Conservation (phyloP, 2,888 invertebrate species). For the Ophonus ardosiacus region DNA sequence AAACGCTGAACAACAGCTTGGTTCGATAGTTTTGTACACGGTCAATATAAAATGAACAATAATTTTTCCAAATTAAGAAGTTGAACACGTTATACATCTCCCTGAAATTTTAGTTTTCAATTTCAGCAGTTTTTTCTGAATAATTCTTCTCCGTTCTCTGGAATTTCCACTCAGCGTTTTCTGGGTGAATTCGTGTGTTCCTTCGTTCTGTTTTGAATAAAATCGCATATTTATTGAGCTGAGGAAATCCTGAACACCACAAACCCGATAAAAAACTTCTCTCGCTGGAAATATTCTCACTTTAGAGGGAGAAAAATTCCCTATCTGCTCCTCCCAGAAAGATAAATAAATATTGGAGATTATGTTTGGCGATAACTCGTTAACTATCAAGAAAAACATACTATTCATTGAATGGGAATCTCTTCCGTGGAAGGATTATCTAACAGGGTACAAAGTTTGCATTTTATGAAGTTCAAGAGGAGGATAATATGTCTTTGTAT, state of each 20-base stretch:
- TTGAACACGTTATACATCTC: too few species aligned
- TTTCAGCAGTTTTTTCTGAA: not conserved
- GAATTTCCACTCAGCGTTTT: conserved; percentile 11
- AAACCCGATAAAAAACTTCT: not conserved
- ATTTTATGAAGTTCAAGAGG: not conserved
- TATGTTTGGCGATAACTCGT: not conserved
- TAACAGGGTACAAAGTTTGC: not conserved
- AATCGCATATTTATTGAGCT: conserved; percentile 56
- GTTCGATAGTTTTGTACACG: too few species aligned
- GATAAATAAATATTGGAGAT: not conserved
- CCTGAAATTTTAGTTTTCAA: too few species aligned
- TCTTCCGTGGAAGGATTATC: not conserved
- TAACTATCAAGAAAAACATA: not conserved
- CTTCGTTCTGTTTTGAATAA: conserved; percentile 51
- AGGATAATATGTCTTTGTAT: not conserved
- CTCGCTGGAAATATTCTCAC: not conserved
- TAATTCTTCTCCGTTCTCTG: not conserved
- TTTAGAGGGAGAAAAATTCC: conserved; percentile 2
- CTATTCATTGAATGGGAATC: not conserved
- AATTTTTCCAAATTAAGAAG: too few species aligned
- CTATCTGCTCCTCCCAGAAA: not conserved
- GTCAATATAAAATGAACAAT: too few species aligned
- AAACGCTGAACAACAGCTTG: too few species aligned
- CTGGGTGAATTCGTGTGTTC: not conserved
- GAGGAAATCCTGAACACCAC: not conserved